These are phyloP conservation scores for Apodemus speciosus DNA, from an alignment of 2,113 vertebrate species.

Conservation along the genomic window DNA sequence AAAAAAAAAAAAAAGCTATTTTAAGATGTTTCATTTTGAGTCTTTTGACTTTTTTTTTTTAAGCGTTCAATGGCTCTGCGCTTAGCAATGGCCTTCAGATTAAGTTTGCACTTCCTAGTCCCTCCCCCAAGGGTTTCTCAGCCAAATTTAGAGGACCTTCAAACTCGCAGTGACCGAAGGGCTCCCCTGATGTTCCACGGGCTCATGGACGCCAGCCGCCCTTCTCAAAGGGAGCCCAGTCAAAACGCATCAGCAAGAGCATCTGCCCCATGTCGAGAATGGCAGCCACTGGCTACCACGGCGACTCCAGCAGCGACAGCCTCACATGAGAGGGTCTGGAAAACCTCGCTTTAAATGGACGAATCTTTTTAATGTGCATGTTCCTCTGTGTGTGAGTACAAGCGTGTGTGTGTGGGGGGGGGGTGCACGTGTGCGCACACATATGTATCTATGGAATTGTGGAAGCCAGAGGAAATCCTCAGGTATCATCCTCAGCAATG, in stretches of 20 bases:
- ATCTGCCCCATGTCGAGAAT: background rate
- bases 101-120: background rate
- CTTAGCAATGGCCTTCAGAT: background rate
- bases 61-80: slow-evolving; percentile 7
- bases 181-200: background rate
- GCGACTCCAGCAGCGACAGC: rapidly evolving
- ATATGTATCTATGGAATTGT: background rate
- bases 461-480: too few relatives aligned
- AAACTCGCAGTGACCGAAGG: background rate
- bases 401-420: too few relatives aligned
- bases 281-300: background rate
- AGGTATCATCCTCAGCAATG: background rate
- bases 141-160: background rate
- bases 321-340: rapidly evolving
- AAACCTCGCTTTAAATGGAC: background rate
- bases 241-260: background rate
- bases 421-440: background rate
- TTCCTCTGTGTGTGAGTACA: background rate
- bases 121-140: background rate
- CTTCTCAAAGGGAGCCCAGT: background rate
- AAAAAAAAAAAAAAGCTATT: slow-evolving; percentile 45
- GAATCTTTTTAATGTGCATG: background rate
- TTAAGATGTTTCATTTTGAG: slow-evolving; percentile 45
- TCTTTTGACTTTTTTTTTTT: background rate
- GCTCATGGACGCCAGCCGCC: background rate